Percentiles rank a stretch among this genome's conserved stretches.
These are phyloP conservation scores for Lanius collurio DNA, from an alignment of 2,113 vertebrate genomes.

Conservation along the genomic window DNA sequence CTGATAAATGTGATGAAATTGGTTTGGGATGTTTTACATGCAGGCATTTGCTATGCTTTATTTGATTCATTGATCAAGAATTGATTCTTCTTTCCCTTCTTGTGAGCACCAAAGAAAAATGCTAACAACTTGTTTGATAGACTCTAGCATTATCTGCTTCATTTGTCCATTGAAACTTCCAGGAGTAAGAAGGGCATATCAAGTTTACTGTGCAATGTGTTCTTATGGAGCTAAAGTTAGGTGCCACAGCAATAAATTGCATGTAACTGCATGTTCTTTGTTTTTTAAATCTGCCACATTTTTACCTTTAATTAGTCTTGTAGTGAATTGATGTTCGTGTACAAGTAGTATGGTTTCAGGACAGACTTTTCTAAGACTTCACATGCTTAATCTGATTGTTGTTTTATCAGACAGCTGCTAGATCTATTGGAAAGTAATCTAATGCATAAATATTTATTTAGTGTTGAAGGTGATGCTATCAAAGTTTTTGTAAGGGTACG, in stretches of 20 bases:
- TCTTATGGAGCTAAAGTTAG: not conserved
- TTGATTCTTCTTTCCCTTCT: not conserved
- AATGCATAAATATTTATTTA: slow-evolving; percentile 30
- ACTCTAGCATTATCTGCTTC: not conserved
- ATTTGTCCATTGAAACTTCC: not conserved
- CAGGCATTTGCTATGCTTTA: not conserved
- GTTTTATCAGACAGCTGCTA: not conserved
- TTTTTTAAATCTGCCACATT: not conserved
- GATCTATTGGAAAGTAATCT: not conserved
- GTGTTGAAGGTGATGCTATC: slow-evolving; percentile 87
- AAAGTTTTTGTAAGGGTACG: slow-evolving; percentile 93
- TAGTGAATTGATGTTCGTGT: not conserved
- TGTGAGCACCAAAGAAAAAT: not conserved
- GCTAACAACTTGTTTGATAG: not conserved
- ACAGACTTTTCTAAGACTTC: not conserved
- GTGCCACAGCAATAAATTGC: not conserved
- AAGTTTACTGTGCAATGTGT: not conserved
- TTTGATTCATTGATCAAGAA: not conserved
- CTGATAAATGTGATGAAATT: not conserved
- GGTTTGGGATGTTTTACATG: not conserved
- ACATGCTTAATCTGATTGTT: not conserved
- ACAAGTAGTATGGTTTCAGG: not conserved
- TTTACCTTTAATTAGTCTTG: not conserved
- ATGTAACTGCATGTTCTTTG: not conserved
- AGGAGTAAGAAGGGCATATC: not conserved